Conservation (phyloP, 2,888 invertebrate species). For the Dasysyrphus tricinctus region DNA sequence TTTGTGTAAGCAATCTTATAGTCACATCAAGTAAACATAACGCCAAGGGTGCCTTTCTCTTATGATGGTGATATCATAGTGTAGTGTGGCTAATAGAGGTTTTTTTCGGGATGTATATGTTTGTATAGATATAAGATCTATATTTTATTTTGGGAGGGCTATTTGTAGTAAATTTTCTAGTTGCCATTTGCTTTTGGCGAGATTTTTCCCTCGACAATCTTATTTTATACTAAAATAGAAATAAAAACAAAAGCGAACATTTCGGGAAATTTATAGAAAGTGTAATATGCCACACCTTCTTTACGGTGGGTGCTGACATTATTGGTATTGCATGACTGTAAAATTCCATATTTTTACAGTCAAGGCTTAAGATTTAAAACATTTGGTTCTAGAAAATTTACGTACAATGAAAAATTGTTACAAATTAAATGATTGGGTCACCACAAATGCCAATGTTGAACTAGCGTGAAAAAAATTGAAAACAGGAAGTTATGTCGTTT, state of each 20-base stretch:
- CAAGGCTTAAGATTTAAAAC: too few relatives aligned
- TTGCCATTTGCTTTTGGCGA: conserved; percentile 58
- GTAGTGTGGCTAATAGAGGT: conserved; percentile 35
- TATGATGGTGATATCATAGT: conserved; percentile 28
- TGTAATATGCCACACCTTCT: conserved; percentile 33
- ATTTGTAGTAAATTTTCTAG: conserved; percentile 58
- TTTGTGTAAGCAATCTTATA: conserved; percentile 52
- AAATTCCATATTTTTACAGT: background rate
- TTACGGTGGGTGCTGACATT: conserved; percentile 42
- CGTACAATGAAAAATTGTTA: too few relatives aligned
- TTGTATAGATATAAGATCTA: background rate
- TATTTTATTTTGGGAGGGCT: background rate
- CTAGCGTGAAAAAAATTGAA: too few relatives aligned
- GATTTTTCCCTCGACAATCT: conserved; percentile 35
- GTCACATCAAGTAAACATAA: conserved; percentile 48
- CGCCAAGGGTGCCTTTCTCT: conserved; percentile 46
- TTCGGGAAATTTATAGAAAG: conserved; percentile 60
- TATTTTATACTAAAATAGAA: conserved; percentile 19
- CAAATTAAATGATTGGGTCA: too few relatives aligned
- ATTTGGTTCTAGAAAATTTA: too few relatives aligned
- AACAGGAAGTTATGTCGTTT: too few relatives aligned
- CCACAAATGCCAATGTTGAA: too few relatives aligned
- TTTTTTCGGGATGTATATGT: too few relatives aligned
- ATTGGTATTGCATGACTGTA: background rate
- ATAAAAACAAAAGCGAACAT: conserved; percentile 52